Percentiles rank a stretch among this genome's conserved stretches.
phyloP scores from a whole-genome alignment of 2,797 vertebrate genomes.

The Rhinichthys osculus region DNA sequence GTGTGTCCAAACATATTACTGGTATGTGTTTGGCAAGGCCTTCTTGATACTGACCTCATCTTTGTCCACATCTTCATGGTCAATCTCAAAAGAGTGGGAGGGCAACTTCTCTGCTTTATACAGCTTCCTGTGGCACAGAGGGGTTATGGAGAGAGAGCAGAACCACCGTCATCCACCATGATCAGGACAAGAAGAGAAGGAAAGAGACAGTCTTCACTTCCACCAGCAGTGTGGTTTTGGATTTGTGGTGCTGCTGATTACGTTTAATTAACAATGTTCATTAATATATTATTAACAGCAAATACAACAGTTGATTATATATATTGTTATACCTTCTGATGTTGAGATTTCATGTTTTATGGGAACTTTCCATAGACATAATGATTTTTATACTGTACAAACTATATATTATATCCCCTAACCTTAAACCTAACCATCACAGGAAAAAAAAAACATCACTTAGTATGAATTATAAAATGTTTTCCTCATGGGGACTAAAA shows the following conservation, averaged over 20 bases:
- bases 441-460: too few relatives aligned
- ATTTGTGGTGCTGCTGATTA: constrained; percentile 7
- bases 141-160: constrained; percentile 24
- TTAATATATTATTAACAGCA: not conserved
- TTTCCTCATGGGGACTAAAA: too few relatives aligned
- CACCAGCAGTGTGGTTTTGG: constrained; percentile 2
- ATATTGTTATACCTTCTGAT: not conserved
- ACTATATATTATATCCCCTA: not conserved
- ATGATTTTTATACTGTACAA: not conserved
- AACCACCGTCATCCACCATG: constrained; percentile 12
- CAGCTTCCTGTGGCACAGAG: constrained; percentile 79
- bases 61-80: constrained; percentile 96
- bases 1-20: not conserved
- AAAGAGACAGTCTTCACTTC: constrained; percentile 18
- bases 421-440: not conserved
- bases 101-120: constrained; percentile 92
- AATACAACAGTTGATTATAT: not conserved
- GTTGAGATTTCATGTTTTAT: not conserved
- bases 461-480: too few relatives aligned
- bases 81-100: constrained; percentile 96
- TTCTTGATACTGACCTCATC: constrained; percentile 89
- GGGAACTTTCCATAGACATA: not conserved
- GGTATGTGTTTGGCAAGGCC: too few relatives aligned
- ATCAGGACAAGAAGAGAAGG: not conserved
- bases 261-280: not conserved